Percentiles rank a stretch among this genome's conserved stretches.
These are phyloP conservation scores for Dolichomitus sp. DNA, from an alignment of 2,888 invertebrate species.

Conservation along the genomic window DNA sequence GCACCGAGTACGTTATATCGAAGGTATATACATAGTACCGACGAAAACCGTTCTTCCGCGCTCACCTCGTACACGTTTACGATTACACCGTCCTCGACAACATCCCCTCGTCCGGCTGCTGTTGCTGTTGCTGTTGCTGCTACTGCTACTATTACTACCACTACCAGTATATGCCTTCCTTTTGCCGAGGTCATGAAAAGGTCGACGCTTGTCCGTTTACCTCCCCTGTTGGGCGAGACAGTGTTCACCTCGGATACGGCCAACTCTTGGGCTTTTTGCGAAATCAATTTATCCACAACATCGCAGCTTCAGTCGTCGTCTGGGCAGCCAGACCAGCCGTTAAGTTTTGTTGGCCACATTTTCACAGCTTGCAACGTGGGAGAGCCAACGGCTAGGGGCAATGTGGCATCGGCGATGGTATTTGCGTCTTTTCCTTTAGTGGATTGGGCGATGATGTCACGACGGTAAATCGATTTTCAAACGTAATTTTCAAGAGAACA, in stretches of 20 bases:
- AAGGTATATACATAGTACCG: conserved; percentile 25
- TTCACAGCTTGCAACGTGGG: neutral
- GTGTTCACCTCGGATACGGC: conserved; percentile 34
- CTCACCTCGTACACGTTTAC: conserved; percentile 56
- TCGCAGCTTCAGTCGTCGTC: conserved; percentile 31
- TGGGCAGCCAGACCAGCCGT: conserved; percentile 31
- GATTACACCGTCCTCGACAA: conserved; percentile 41
- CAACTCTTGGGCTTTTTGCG: conserved; percentile 35
- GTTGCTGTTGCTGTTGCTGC: no score
- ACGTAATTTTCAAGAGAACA: neutral
- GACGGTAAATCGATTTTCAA: neutral
- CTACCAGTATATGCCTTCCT: conserved; percentile 6
- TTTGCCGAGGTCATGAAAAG: conserved; percentile 41
- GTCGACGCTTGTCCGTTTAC: conserved; percentile 52
- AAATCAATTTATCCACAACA: conserved; percentile 64
- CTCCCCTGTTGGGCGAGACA: conserved; percentile 31
- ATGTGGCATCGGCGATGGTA: conserved; percentile 19
- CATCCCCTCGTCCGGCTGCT: neutral
- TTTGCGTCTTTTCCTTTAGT: neutral
- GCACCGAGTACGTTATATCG: conserved; percentile 7
- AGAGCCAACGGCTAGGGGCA: neutral
- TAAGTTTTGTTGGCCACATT: conserved; percentile 40
- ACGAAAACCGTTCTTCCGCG: conserved; percentile 51
- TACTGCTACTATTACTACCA: neutral
- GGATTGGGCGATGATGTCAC: neutral